Conservation (phyloP, 1,140 invertebrate genomes). For the Sminthurinus signatus region DNA sequence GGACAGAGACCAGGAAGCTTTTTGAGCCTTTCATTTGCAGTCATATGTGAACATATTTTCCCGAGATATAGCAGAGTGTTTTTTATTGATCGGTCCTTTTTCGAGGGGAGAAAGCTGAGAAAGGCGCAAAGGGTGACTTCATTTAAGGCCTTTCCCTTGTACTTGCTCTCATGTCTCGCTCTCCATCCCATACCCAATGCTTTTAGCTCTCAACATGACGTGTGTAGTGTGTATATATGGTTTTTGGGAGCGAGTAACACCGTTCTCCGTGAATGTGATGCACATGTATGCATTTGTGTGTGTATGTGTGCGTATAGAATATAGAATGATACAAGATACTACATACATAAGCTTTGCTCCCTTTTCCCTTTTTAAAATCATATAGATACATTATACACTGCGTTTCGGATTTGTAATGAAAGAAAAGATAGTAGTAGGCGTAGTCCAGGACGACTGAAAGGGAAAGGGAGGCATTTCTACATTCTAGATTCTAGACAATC, state of each 20-base stretch:
- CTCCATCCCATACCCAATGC: too few species aligned
- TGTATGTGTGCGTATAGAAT: too few species aligned
- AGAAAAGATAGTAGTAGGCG: too few species aligned
- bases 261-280: too few species aligned
- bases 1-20: too few species aligned
- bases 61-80: background rate
- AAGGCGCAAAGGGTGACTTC: too few species aligned
- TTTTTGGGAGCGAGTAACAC: background rate
- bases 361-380: conserved; percentile 10
- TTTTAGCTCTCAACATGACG: background rate
- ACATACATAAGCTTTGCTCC: too few species aligned
- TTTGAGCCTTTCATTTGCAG: background rate
- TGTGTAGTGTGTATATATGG: background rate
- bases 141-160: conserved; percentile 39
- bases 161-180: too few species aligned
- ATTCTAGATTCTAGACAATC: conserved; percentile 2
- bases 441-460: background rate
- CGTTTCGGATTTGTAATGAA: too few species aligned
- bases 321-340: too few species aligned
- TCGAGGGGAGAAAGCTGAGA: conserved; percentile 10
- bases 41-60: background rate
- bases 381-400: too few species aligned
- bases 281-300: too few species aligned
- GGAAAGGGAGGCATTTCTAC: background rate
- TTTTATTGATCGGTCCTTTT: conserved; percentile 5